A percentile compares a stretch with the other conserved stretches of the same genome.
These are phyloP conservation scores for Nebria brevicollis DNA, from an alignment of 2,888 invertebrate genomes.

Conservation along the genomic window DNA sequence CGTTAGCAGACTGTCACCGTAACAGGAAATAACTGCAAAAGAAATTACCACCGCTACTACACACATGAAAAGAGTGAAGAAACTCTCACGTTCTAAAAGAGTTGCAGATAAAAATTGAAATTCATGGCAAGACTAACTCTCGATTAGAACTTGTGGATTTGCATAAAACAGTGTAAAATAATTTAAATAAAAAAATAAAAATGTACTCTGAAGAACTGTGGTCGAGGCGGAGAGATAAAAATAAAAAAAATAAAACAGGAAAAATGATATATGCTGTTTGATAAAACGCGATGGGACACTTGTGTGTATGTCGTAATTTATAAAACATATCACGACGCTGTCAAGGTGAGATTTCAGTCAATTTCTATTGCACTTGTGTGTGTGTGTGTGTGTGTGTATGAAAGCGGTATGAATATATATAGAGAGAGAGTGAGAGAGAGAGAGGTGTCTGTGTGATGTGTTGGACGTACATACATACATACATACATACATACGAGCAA, in stretches of 20 bases:
- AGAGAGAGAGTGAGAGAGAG: too few species aligned
- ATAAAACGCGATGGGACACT: slow-evolving; percentile 31
- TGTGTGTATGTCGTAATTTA: slow-evolving; percentile 32
- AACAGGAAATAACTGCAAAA: not conserved
- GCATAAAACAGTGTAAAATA: slow-evolving; percentile 30
- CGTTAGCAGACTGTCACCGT: not conserved
- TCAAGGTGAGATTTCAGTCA: too few species aligned
- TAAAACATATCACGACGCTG: too few species aligned
- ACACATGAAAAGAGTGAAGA: not conserved
- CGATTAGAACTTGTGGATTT: slow-evolving; percentile 33
- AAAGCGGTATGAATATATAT: too few species aligned
- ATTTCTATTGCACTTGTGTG: too few species aligned
- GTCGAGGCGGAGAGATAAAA: not conserved
- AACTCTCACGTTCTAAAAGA: not conserved
- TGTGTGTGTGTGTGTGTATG: too few species aligned
- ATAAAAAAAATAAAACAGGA: not conserved
- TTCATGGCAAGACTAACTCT: not conserved
- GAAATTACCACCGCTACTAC: not conserved
- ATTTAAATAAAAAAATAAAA: slow-evolving; percentile 36
- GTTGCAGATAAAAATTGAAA: not conserved
- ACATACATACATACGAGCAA: not conserved
- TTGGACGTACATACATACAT: not conserved
- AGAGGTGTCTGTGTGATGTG: not conserved
- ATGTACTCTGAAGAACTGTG: slow-evolving; percentile 8
- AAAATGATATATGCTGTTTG: slow-evolving; percentile 1